Evolutionary conservation across 2,797 vertebrate species (phyloP), one percentile per base, ranked within the genome.

Genomic region (Pempheris klunzingeri): DNA sequence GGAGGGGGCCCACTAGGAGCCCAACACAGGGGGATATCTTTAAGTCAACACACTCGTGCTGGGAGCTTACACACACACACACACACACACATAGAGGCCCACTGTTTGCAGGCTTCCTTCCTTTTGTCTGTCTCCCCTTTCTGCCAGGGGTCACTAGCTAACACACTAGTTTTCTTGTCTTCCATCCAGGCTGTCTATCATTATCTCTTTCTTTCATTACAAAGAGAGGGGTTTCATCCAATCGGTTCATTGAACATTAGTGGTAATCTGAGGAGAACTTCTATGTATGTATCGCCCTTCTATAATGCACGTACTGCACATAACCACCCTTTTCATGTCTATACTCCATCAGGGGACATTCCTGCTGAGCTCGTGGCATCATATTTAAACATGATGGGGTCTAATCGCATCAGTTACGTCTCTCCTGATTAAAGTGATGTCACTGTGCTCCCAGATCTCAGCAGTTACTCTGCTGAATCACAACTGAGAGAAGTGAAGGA

Each of bases 21-120:
- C 61, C 30, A 39, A 66, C 62, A 62, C 53, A 78, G 24, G n/a
- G 72, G 46, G 32, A 53, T 66, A 36, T 69, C 50, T 80, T 77
- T 38, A 39, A 70, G 30, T 74, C 55, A 62, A 39, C 53, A 18
- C 47, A 43, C 32, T 68, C 52, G 46, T 72, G 32, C 55, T 62
- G 30, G 39, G 44, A 63, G 36, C 49, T 39, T 20, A 73, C 20
- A 22, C 59, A 59, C 38, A 44, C 1, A 52, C 14, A 58, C 34
- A 58, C 41, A 64, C 39, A 60, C n/a, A 73, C 46, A 59, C 30
- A 78, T 36, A 73, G 7, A 64, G 58, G 34, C 46, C 38, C 52
- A 59, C 69, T 68, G 68, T 77, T 74, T 38, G 54, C 22, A 24
- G 13, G 44, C 47, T 64, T 77, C 54, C 61, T 66, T 54, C 24